These are phyloP conservation scores for Tetraodon nigroviridis DNA, from an alignment of 2,113 vertebrate species.

Conservation along the genomic window DNA sequence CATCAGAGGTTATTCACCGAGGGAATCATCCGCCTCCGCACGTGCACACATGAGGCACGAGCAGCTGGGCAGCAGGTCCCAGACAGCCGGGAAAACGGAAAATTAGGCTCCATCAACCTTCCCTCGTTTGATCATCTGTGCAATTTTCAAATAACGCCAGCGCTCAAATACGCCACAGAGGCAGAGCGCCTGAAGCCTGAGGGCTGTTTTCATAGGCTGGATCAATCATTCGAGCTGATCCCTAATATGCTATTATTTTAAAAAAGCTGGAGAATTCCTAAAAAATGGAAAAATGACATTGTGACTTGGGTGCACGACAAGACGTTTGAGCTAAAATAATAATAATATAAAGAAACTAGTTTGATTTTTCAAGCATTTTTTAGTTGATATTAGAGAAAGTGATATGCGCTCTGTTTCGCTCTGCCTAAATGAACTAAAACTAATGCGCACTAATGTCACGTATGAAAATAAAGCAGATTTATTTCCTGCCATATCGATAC, in stretches of 20 bases:
- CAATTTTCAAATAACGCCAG: slow-evolving; percentile 60
- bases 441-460: too few species aligned
- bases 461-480: too few species aligned
- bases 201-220: neutral
- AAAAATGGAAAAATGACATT: too few species aligned
- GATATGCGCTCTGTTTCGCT: too few species aligned
- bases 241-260: neutral
- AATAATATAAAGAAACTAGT: too few species aligned
- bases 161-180: slow-evolving; percentile 21
- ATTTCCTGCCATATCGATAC: too few species aligned
- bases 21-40: slow-evolving; percentile 59
- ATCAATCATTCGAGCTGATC: neutral
- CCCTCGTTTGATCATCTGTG: slow-evolving; percentile 55
- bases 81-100: slow-evolving; percentile 33
- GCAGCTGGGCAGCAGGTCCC: slow-evolving; percentile 34
- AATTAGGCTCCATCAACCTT: slow-evolving; percentile 48
- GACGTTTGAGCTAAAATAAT: too few species aligned
- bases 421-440: too few species aligned
- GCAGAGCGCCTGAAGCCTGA: neutral
- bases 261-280: too few species aligned
- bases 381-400: too few species aligned
- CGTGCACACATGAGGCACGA: slow-evolving; percentile 42
- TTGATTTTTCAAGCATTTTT: too few species aligned
- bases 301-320: too few species aligned
- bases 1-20: slow-evolving; percentile 57